Evolutionary conservation across 1,140 invertebrate genomes (phyloP), one percentile per base, ranked within the genome.

Genomic region (Eriocheir sinensis): DNA sequence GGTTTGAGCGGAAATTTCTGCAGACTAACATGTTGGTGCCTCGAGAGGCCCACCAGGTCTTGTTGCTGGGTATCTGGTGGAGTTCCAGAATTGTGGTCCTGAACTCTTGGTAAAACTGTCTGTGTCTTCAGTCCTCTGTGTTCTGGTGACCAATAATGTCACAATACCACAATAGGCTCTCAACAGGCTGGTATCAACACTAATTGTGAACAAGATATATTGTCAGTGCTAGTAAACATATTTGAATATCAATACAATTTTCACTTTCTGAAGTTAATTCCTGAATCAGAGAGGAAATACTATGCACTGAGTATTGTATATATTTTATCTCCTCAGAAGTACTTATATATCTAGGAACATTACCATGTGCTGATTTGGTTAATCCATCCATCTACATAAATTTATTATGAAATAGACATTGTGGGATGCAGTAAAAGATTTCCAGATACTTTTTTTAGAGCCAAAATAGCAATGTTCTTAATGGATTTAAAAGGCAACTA

Each of bases 41-140:
- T 38, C n/a, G 44, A 38, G 53, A 38, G 44, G 41, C 60, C 44
- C 60, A 60, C 44, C 89, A 60, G 27, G 36, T 88, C 40, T 89
- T 53, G 83, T 86, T 93, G 41, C 41, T 93, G 83, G 86, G 85
- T 86, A 41, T 93, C 91, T 32, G 40, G 93, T 80, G 93, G 93
- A 41, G 79, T 93, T 91, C 91, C 94, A 94, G 90, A 94, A 94
- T 92, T 94, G 94, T 94, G 94, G 89, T 44, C 94, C 89, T 36
- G 32, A 85, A 41, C 80, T 72, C 89, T 90, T 89, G 53, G 93
- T 88, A 40, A 53, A 89, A 89, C 85, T 48, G 86, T 88, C 81
- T 79, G 85, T 93, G 30, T 93, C 93, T 53, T 93, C 86, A 89
- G 85, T 93, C 53, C 89, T 88, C 93, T 93, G 93, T 89, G 93